Conservation (phyloP, 2,113 vertebrate species). For the Eulacestoma nigropectus region DNA sequence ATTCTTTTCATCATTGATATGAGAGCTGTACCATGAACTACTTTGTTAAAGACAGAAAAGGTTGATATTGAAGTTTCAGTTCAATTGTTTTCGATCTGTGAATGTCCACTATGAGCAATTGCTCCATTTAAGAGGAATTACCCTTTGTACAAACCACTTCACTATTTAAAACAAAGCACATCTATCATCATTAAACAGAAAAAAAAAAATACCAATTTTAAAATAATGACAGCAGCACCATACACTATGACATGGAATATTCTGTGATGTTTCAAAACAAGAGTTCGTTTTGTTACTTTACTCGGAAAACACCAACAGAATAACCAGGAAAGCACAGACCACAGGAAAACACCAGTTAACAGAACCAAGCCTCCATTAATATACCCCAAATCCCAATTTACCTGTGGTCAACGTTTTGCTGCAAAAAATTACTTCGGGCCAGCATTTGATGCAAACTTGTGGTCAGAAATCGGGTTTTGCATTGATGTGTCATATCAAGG, state of each 20-base stretch:
- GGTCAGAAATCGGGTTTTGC: background rate
- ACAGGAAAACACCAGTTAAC: background rate
- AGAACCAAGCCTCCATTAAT: background rate
- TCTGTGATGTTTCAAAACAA: background rate
- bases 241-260: background rate
- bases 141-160: conserved; percentile 80
- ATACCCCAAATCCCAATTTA: background rate
- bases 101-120: conserved; percentile 77
- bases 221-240: conserved; percentile 57
- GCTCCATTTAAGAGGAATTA: conserved; percentile 80
- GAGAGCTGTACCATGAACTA: conserved; percentile 18
- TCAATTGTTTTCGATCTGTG: conserved; percentile 80
- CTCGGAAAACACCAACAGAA: background rate
- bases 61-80: conserved; percentile 76
- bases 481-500: background rate
- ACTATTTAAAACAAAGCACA: conserved; percentile 82
- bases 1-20: background rate
- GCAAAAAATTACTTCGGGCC: background rate
- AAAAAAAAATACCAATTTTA: conserved; percentile 40
- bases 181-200: conserved; percentile 80
- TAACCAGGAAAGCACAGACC: background rate
- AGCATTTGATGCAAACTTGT: background rate
- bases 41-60: conserved; percentile 75
- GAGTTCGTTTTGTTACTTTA: background rate
- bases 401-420: background rate